These are phyloP conservation scores for Drosophila truncata DNA, from an alignment of 1,140 invertebrate species.

Conservation along the genomic window DNA sequence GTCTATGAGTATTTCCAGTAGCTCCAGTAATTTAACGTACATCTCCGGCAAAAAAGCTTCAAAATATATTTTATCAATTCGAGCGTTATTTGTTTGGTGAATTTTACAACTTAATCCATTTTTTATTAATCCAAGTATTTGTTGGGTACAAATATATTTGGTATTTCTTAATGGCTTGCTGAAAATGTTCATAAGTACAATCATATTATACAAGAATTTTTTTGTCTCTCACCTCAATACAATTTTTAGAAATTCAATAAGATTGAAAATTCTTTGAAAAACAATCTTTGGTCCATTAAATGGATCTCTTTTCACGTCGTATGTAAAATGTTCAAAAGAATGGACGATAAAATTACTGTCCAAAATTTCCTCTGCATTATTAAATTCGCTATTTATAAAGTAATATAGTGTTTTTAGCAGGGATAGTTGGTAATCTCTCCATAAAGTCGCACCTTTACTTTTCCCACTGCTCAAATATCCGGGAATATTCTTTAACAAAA, in stretches of 20 bases:
- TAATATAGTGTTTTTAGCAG: slow-evolving; percentile 30
- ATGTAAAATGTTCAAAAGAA: slow-evolving; percentile 4
- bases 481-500: slow-evolving; percentile 49
- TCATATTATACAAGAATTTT: neutral
- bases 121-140: slow-evolving; percentile 49
- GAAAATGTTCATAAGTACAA: slow-evolving; percentile 1
- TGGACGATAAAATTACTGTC: neutral
- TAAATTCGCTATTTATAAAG: slow-evolving; percentile 24
- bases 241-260: slow-evolving; percentile 51
- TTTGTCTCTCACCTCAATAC: slow-evolving; percentile 30
- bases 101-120: slow-evolving; percentile 18
- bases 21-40: slow-evolving; percentile 42
- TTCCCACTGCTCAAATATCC: slow-evolving; percentile 3
- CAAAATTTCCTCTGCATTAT: neutral
- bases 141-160: slow-evolving; percentile 36
- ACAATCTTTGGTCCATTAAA: slow-evolving; percentile 30
- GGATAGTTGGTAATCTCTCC: slow-evolving; percentile 43
- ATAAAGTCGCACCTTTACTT: slow-evolving; percentile 20
- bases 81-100: neutral
- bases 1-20: slow-evolving; percentile 49
- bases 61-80: slow-evolving; percentile 36
- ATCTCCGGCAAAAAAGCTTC: slow-evolving; percentile 35
- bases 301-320: slow-evolving; percentile 30
- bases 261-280: slow-evolving; percentile 41
- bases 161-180: slow-evolving; percentile 38